phyloP scores from a whole-genome alignment of 2,113 vertebrate genomes.

The Eidolon helvum region DNA sequence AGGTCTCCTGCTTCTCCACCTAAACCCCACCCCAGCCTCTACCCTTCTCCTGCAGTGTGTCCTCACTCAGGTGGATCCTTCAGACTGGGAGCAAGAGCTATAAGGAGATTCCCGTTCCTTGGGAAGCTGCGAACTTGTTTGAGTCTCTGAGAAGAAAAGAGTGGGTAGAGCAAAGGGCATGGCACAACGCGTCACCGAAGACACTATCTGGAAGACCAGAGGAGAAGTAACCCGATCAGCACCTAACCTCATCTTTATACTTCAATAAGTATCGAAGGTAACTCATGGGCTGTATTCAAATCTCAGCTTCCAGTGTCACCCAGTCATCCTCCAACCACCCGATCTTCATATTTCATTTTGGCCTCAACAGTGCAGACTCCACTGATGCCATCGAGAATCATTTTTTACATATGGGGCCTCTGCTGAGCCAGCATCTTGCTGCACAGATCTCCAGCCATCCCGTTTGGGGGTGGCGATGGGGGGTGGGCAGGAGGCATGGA shows the following conservation, averaged over 20 bases:
- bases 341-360: constrained; percentile 59
- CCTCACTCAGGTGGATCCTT: neutral
- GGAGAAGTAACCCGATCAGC: neutral
- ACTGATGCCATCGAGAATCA: constrained; percentile 47
- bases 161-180: neutral
- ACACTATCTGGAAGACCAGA: neutral
- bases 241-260: neutral
- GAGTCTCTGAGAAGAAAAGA: neutral
- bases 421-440: constrained; percentile 49
- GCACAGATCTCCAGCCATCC: neutral
- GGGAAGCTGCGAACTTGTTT: neutral
- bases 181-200: neutral
- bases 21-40: fast-evolving
- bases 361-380: constrained; percentile 32
- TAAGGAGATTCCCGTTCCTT: neutral
- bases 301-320: neutral
- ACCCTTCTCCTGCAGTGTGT: too few species aligned
- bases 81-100: neutral
- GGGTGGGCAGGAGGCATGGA: neutral
- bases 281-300: neutral
- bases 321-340: constrained; percentile 15
- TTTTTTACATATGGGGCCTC: constrained; percentile 52
- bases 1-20: neutral
- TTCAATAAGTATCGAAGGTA: constrained; percentile 31
- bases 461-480: neutral